Conservation (phyloP, 2,113 vertebrate genomes). For the Zapus hudsonius region DNA sequence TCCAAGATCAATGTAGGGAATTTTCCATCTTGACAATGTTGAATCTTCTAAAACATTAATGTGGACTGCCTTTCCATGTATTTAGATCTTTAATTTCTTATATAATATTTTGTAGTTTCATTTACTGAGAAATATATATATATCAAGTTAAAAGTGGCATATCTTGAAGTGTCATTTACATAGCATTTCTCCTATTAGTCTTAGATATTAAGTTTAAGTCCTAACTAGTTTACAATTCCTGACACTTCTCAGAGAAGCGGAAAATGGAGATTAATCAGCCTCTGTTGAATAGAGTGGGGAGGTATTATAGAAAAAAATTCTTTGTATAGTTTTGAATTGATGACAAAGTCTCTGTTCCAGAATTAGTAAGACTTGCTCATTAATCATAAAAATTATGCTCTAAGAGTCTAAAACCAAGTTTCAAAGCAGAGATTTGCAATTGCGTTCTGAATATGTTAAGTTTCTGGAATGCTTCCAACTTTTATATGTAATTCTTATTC, state of each 20-base stretch:
- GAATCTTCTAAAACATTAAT: not conserved
- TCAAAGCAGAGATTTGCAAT: constrained; percentile 21
- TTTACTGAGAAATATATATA: constrained; percentile 10
- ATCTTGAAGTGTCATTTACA: not conserved
- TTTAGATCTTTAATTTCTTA: constrained; percentile 30
- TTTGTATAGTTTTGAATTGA: constrained; percentile 9
- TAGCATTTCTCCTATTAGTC: not conserved
- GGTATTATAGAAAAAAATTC: not conserved
- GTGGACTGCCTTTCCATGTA: not conserved
- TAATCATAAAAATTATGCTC: constrained; percentile 40
- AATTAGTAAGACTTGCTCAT: constrained; percentile 46
- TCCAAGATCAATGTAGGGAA: constrained; percentile 9
- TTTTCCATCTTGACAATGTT: not conserved
- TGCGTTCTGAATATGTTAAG: constrained; percentile 27
- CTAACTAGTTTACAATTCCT: not conserved
- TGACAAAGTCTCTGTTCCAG: not conserved
- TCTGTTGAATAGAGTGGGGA: not conserved
- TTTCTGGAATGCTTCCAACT: constrained; percentile 16
- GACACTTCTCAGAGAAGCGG: not conserved
- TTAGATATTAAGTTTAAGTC: not conserved
- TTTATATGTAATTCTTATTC: constrained; percentile 52
- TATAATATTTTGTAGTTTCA: constrained; percentile 2
- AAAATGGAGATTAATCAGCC: constrained; percentile 25
- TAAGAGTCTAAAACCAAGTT: constrained; percentile 3
- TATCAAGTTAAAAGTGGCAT: not conserved